Evolutionary conservation across 2,888 invertebrate species (phyloP).

Genomic region (Merodon equestris): DNA sequence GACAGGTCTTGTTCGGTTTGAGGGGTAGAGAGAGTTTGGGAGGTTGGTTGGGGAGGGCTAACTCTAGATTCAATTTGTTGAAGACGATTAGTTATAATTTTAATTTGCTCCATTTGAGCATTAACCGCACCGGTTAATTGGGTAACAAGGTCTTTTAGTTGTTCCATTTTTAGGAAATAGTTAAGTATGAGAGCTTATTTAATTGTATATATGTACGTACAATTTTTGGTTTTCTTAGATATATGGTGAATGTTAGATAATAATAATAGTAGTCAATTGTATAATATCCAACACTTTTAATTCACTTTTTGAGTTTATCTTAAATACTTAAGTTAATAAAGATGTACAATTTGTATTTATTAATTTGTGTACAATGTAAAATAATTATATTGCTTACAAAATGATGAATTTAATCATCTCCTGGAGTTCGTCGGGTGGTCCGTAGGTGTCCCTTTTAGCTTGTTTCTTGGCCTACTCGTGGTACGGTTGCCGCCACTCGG

Average conservation of each 20-base stretch:
- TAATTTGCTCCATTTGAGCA: constrained; percentile 3
- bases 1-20: neutral
- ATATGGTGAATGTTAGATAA: constrained; percentile 4
- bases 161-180: constrained; percentile 1
- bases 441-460: constrained; percentile 15
- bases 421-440: neutral
- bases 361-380: no score
- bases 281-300: neutral
- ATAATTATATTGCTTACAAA: neutral
- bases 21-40: neutral
- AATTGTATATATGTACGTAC: neutral
- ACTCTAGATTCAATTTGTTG: neutral
- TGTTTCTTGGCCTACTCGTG: constrained; percentile 13
- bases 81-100: constrained; percentile 2
- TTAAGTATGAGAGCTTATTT: no score
- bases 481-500: constrained; percentile 25
- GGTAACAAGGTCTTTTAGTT: neutral
- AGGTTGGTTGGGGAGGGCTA: constrained; percentile 1
- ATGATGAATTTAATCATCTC: constrained; percentile 4
- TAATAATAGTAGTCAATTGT: neutral
- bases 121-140: constrained; percentile 4
- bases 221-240: constrained; percentile 1
- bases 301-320: no score
- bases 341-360: no score
- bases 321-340: no score